These are phyloP conservation scores for Empis stercorea DNA, from an alignment of 2,888 invertebrate species.

Conservation along the genomic window DNA sequence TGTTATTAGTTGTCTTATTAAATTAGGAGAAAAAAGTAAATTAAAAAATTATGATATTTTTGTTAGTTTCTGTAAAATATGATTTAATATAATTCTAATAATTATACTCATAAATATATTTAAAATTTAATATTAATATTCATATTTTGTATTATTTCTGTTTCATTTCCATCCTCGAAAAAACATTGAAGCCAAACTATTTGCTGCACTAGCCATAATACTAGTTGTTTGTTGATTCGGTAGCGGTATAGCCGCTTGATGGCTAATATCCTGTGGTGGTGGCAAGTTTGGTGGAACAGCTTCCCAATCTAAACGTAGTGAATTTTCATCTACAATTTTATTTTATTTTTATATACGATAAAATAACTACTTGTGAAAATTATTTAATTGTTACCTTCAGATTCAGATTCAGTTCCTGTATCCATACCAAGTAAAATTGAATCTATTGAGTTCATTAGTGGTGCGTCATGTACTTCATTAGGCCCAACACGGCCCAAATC, in stretches of 20 bases:
- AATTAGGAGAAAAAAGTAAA: no score
- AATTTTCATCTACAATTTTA: conserved; percentile 38
- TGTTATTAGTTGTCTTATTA: no score
- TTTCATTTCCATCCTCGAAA: background rate
- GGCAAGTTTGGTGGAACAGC: conserved; percentile 41
- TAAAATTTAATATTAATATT: no score
- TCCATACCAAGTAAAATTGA: conserved; percentile 49
- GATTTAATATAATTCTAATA: no score
- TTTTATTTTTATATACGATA: background rate
- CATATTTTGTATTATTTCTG: background rate
- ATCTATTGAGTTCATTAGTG: conserved; percentile 42
- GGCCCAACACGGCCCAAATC: conserved; percentile 61
- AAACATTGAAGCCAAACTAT: conserved; percentile 60
- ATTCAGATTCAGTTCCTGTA: conserved; percentile 50
- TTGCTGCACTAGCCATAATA: conserved; percentile 68
- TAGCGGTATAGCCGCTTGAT: conserved; percentile 21
- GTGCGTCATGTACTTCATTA: conserved; percentile 40
- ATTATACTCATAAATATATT: no score
- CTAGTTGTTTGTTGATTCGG: conserved; percentile 34
- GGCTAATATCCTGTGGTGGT: conserved; percentile 21
- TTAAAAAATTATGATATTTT: no score
- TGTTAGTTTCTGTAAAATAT: no score
- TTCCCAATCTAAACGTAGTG: conserved; percentile 69
- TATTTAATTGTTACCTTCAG: conserved; percentile 40
- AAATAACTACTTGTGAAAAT: background rate